A percentile compares a stretch with the other conserved stretches of the same genome.
These are phyloP conservation scores for Ptilodon capucinus DNA, from an alignment of 2,888 invertebrate genomes.

Conservation along the genomic window DNA sequence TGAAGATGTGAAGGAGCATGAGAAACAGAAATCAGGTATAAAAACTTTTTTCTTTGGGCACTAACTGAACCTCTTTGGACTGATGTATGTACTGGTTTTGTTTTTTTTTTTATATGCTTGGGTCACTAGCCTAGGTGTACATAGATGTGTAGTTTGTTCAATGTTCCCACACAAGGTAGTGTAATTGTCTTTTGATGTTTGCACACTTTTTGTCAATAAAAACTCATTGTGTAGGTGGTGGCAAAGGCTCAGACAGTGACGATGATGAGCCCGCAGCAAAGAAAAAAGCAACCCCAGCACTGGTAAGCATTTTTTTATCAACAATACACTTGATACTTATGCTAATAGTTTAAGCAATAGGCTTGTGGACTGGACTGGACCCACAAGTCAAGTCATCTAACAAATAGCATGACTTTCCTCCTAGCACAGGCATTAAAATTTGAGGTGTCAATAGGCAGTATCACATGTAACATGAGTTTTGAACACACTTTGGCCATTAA, in stretches of 20 bases:
- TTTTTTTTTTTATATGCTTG: constrained; percentile 61
- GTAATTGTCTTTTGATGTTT: neutral
- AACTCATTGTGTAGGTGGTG: constrained; percentile 74
- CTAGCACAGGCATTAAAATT: no score
- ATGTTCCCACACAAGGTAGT: constrained; percentile 42
- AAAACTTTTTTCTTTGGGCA: constrained; percentile 48
- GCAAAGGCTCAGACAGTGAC: constrained; percentile 90
- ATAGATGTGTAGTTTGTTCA: constrained; percentile 65
- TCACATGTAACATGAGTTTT: no score
- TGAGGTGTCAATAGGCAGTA: no score
- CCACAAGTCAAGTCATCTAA: no score
- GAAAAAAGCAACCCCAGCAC: constrained; percentile 85
- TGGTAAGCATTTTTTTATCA: constrained; percentile 52
- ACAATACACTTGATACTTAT: neutral
- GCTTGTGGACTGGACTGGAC: no score
- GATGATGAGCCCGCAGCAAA: constrained; percentile 92
- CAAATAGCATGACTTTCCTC: no score
- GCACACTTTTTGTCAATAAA: constrained; percentile 1
- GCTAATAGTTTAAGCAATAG: no score
- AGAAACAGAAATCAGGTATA: constrained; percentile 90
- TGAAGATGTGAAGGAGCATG: constrained; percentile 96
- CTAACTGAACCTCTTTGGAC: constrained; percentile 58
- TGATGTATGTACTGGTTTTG: constrained; percentile 76
- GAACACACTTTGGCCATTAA: no score
- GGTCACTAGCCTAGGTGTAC: constrained; percentile 61